phyloP scores from a whole-genome alignment of 2,113 vertebrate species.

The Stomatorhinus ivindoensis region DNA sequence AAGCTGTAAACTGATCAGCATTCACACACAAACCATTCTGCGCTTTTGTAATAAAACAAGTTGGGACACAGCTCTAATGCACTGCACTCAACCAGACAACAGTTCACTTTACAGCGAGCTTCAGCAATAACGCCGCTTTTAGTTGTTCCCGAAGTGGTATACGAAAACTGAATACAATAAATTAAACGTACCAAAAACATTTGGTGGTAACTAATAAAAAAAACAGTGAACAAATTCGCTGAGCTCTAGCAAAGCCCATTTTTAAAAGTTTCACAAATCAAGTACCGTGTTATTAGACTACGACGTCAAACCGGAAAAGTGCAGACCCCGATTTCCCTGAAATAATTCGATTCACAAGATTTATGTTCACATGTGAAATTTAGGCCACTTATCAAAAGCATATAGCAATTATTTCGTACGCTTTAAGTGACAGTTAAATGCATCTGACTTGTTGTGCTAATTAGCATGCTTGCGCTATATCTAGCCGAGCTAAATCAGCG shows the following conservation, averaged over 20 bases:
- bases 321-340: neutral
- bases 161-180: neutral
- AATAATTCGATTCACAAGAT: neutral
- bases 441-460: neutral
- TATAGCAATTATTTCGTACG: neutral
- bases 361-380: neutral
- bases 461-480: neutral
- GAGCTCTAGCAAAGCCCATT: neutral
- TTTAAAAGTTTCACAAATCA: neutral
- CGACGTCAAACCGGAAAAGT: neutral
- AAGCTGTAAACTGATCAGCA: neutral
- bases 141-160: neutral
- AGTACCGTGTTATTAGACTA: neutral
- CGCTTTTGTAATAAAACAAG: neutral
- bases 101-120: neutral
- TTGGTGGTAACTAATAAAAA: neutral
- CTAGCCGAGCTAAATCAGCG: neutral
- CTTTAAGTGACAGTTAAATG: neutral
- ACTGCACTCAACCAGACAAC: neutral
- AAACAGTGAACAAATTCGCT: neutral
- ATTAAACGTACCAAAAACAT: neutral
- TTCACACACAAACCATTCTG: neutral
- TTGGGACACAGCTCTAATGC: neutral
- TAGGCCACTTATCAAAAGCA: neutral
- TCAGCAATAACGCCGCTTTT: neutral